These are phyloP conservation scores for Drosophila dunni DNA, from an alignment of 1,140 invertebrate species.

Conservation along the genomic window DNA sequence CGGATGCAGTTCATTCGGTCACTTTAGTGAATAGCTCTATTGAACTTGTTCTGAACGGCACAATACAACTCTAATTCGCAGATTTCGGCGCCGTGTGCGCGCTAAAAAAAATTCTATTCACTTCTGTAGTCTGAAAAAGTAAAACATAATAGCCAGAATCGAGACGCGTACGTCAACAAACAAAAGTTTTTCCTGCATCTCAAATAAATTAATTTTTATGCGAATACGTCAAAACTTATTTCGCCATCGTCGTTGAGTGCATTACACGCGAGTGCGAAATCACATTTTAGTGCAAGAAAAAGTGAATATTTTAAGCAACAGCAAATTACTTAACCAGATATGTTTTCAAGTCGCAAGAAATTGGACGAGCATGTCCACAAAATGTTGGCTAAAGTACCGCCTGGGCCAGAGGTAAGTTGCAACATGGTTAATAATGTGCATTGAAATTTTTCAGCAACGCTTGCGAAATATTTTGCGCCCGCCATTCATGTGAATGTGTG, in stretches of 20 bases:
- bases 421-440: conserved; percentile 7
- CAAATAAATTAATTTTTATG: neutral
- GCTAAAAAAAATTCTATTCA: conserved; percentile 37
- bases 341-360: conserved; percentile 61
- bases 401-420: conserved; percentile 57
- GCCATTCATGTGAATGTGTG: conserved; percentile 50
- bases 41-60: no score
- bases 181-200: neutral
- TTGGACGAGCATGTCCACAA: conserved; percentile 69
- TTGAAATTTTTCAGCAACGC: conserved; percentile 49
- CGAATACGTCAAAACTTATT: neutral
- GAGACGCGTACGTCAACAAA: neutral
- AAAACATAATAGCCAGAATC: neutral
- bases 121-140: conserved; percentile 1
- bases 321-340: conserved; percentile 5
- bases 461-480: conserved; percentile 70
- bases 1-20: no score
- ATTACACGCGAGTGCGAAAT: conserved; percentile 29
- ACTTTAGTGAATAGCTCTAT: no score
- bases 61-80: conserved; percentile 2
- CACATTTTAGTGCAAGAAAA: conserved; percentile 50
- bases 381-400: conserved; percentile 49
- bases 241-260: conserved; percentile 3
- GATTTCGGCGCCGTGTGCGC: conserved; percentile 39
- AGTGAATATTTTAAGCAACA: conserved; percentile 10